phyloP scores from a whole-genome alignment of 2,113 vertebrate genomes.

The Cynocephalus volans region DNA sequence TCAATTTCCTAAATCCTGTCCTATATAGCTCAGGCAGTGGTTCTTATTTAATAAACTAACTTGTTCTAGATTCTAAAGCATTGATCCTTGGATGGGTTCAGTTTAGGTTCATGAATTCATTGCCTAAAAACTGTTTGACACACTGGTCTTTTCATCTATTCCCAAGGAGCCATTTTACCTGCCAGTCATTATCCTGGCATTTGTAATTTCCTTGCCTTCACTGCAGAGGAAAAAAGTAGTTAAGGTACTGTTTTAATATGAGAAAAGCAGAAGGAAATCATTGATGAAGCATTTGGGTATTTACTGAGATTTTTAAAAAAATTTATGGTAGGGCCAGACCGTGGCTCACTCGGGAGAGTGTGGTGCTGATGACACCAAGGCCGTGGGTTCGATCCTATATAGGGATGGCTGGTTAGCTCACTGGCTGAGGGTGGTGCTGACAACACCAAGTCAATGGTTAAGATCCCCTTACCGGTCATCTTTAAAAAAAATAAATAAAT shows the following conservation, averaged over 20 bases:
- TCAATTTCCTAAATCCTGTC: background rate
- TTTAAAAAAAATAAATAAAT: too few relatives aligned
- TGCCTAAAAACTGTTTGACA: background rate
- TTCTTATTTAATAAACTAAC: background rate
- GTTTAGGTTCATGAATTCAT: background rate
- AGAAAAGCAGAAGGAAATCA: background rate
- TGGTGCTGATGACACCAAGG: too few relatives aligned
- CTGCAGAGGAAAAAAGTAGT: background rate
- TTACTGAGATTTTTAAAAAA: conserved; percentile 38
- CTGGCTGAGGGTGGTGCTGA: too few relatives aligned
- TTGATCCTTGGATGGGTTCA: background rate
- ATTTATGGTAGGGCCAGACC: too few relatives aligned
- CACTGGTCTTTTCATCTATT: background rate
- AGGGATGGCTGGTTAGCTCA: too few relatives aligned
- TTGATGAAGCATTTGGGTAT: background rate
- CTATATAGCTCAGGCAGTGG: background rate
- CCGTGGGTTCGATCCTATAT: too few relatives aligned
- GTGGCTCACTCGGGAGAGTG: too few relatives aligned
- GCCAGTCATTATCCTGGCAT: background rate
- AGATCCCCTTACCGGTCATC: too few relatives aligned
- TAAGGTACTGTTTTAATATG: background rate
- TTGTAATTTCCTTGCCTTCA: background rate
- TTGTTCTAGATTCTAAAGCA: background rate
- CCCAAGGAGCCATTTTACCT: background rate
- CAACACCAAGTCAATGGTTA: too few relatives aligned